Percentiles rank a stretch among this genome's conserved stretches.
These are phyloP conservation scores for Dynastes maya DNA, from an alignment of 2,888 invertebrate genomes.

Conservation along the genomic window DNA sequence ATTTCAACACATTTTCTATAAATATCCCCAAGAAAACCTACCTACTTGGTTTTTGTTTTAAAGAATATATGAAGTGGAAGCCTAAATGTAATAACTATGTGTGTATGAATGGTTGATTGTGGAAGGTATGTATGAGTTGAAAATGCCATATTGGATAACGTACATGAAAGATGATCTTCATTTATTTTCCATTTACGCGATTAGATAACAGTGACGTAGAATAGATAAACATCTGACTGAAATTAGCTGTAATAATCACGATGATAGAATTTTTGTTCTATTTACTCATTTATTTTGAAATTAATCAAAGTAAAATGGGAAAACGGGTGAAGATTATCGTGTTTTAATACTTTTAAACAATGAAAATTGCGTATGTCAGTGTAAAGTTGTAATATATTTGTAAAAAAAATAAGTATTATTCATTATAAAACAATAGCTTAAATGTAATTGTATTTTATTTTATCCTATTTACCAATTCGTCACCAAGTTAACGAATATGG, in stretches of 20 bases:
- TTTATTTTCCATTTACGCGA: neutral
- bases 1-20: neutral
- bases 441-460: slow-evolving; percentile 42
- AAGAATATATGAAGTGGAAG: slow-evolving; percentile 13
- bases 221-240: slow-evolving; percentile 14
- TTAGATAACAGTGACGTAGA: neutral
- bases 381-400: slow-evolving; percentile 72
- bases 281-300: slow-evolving; percentile 30
- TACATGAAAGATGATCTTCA: slow-evolving; percentile 10
- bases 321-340: slow-evolving; percentile 9
- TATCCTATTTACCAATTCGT: neutral
- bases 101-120: slow-evolving; percentile 48
- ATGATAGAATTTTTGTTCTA: neutral
- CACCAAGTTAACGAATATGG: too few relatives aligned
- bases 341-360: slow-evolving; percentile 60
- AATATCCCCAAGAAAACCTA: slow-evolving; percentile 16
- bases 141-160: slow-evolving; percentile 38
- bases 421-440: slow-evolving; percentile 60
- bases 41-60: slow-evolving; percentile 28
- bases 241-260: neutral
- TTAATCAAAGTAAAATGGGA: slow-evolving; percentile 34
- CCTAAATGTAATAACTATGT: slow-evolving; percentile 48
- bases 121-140: neutral
- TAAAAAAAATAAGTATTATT: slow-evolving; percentile 64
- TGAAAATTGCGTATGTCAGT: slow-evolving; percentile 66